Conservation (phyloP, 2,888 invertebrate genomes). For the Mesorhabditis spiculigera region DNA sequence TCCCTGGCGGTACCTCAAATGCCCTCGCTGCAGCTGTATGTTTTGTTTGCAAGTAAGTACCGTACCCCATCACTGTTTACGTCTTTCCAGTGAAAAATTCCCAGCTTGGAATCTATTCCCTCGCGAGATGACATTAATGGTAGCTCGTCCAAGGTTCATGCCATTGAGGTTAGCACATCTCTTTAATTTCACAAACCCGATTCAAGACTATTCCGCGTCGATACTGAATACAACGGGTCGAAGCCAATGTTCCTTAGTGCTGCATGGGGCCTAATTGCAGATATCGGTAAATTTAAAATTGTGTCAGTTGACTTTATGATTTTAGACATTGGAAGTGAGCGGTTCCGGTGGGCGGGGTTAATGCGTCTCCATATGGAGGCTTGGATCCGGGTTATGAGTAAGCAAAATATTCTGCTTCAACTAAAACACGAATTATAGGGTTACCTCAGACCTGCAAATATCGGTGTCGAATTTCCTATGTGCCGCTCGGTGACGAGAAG, state of each 20-base stretch:
- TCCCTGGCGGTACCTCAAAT: constrained; percentile 95
- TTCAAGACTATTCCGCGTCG: constrained; percentile 22
- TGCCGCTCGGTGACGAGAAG: constrained; percentile 35
- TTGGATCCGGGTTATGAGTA: constrained; percentile 34
- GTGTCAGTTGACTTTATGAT: neutral
- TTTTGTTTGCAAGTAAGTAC: constrained; percentile 35
- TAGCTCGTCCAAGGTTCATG: constrained; percentile 25
- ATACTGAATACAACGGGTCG: constrained; percentile 24
- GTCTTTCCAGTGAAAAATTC: constrained; percentile 41
- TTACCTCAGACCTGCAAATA: constrained; percentile 39
- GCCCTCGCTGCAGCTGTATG: constrained; percentile 68
- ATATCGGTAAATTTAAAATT: constrained; percentile 33
- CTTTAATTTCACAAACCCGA: too few relatives aligned
- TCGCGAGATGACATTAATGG: constrained; percentile 37
- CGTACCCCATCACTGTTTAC: neutral
- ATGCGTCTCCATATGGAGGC: constrained; percentile 46
- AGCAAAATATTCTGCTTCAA: neutral
- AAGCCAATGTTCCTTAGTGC: constrained; percentile 42
- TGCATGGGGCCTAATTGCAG: constrained; percentile 46
- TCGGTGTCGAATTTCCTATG: constrained; percentile 34
- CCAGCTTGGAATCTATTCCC: constrained; percentile 39
- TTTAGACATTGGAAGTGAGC: constrained; percentile 39
- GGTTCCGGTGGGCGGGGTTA: constrained; percentile 46
- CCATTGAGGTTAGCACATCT: neutral
- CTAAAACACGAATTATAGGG: constrained; percentile 13